Percentiles rank a stretch among this genome's conserved stretches.
Conservation (phyloP, 2,797 vertebrate species). For the Eurystomus glaucurus region DNA sequence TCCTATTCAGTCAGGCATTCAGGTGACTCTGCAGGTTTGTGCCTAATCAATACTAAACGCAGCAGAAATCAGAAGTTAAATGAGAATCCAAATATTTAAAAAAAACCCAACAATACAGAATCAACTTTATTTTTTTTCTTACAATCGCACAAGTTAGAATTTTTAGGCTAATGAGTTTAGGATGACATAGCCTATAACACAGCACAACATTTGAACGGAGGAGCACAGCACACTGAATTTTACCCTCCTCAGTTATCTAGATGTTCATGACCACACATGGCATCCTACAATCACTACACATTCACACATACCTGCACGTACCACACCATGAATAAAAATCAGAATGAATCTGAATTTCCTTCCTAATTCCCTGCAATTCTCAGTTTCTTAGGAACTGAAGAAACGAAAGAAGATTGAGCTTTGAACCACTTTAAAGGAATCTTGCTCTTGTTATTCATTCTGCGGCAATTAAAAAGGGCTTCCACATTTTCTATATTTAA, state of each 20-base stretch:
- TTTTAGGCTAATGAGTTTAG: not conserved
- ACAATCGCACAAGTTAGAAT: not conserved
- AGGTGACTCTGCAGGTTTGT: not conserved
- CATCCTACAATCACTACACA: not conserved
- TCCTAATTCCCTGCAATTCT: not conserved
- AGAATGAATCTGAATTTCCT: not conserved
- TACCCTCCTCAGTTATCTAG: not conserved
- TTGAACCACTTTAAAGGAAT: not conserved
- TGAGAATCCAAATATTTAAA: not conserved
- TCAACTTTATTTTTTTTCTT: not conserved
- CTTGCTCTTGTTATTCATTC: not conserved
- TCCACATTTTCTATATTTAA: constrained; percentile 1
- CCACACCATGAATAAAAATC: not conserved
- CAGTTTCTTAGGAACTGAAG: constrained; percentile 1
- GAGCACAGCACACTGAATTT: not conserved
- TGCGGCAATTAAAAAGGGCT: not conserved
- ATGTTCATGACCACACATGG: not conserved
- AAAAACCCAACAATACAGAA: not conserved
- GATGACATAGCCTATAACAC: not conserved
- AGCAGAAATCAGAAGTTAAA: not conserved
- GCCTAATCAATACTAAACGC: not conserved
- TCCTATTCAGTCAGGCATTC: not conserved
- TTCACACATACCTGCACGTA: not conserved
- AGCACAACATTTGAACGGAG: not conserved
- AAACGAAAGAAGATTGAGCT: not conserved